These are phyloP conservation scores for Albula goreensis DNA, from an alignment of 2,113 vertebrate genomes.

Conservation along the genomic window DNA sequence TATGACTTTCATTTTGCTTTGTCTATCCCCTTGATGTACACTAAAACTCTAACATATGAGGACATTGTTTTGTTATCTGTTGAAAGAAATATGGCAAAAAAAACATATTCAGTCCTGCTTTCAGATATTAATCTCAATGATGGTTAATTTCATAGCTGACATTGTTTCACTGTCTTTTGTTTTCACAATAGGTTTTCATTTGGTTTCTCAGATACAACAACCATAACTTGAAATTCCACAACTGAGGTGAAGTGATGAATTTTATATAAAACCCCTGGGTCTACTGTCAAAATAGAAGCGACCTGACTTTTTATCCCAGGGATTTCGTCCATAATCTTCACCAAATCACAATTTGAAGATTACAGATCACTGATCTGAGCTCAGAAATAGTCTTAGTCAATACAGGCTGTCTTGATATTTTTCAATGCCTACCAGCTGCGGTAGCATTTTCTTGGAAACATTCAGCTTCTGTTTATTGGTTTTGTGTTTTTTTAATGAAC, in stretches of 20 bases:
- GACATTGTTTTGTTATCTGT: neutral
- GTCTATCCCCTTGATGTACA: too few relatives aligned
- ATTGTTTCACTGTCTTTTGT: neutral
- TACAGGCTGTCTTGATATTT: neutral
- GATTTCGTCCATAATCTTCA: slow-evolving; percentile 23
- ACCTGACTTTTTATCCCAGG: slow-evolving; percentile 10
- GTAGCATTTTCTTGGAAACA: neutral
- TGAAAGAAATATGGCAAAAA: neutral
- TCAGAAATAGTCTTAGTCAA: slow-evolving; percentile 23
- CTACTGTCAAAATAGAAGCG: neutral
- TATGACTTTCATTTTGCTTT: too few relatives aligned
- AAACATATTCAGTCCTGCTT: neutral
- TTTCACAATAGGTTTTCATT: neutral
- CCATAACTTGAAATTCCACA: neutral
- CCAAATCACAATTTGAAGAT: slow-evolving; percentile 21
- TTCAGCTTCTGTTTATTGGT: slow-evolving; percentile 36
- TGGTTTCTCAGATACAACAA: neutral
- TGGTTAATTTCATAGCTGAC: neutral
- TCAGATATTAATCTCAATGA: neutral
- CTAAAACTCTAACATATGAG: neutral
- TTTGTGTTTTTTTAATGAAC: slow-evolving; percentile 54
- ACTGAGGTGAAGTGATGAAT: neutral
- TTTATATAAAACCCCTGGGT: neutral
- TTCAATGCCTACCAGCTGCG: neutral
- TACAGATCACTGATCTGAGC: slow-evolving; percentile 33